These are phyloP conservation scores for Eucidaris tribuloides DNA, from an alignment of 35 echinoderm and acorn worm species.

Conservation along the genomic window DNA sequence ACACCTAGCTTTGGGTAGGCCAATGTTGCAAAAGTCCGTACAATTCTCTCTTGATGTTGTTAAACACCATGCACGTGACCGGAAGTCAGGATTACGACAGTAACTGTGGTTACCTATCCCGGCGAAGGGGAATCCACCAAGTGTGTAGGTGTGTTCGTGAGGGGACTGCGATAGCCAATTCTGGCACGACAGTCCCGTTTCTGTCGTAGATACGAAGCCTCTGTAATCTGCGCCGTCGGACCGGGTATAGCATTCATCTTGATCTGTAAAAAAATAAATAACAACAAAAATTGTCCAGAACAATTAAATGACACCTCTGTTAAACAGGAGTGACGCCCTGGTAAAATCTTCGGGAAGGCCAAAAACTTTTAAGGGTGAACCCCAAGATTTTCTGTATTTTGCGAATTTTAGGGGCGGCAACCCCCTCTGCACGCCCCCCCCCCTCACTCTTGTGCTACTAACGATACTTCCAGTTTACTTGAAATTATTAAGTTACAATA, in stretches of 20 bases:
- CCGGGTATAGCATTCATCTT: neutral
- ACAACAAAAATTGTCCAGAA: too few species aligned
- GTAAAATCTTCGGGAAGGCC: too few species aligned
- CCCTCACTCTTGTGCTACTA: too few species aligned
- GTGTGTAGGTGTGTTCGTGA: neutral
- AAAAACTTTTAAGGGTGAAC: too few species aligned
- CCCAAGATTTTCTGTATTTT: too few species aligned
- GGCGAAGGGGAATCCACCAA: neutral
- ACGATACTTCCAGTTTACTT: too few species aligned
- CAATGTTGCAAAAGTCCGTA: neutral
- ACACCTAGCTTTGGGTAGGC: neutral
- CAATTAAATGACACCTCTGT: too few species aligned
- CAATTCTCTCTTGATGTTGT: neutral
- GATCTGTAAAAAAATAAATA: too few species aligned
- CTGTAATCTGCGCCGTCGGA: neutral
- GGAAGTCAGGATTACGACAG: neutral
- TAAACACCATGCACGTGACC: neutral
- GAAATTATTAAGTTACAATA: too few species aligned
- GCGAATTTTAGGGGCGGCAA: too few species aligned
- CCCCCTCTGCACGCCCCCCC: too few species aligned
- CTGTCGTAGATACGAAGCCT: neutral
- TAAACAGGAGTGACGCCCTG: too few species aligned
- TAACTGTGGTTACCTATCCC: neutral
- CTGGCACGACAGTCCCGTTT: neutral
- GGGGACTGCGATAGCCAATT: neutral